Percentiles rank a stretch among this genome's conserved stretches.
Conservation (phyloP, 2,797 vertebrate genomes). For the Hafferia zeledoni region DNA sequence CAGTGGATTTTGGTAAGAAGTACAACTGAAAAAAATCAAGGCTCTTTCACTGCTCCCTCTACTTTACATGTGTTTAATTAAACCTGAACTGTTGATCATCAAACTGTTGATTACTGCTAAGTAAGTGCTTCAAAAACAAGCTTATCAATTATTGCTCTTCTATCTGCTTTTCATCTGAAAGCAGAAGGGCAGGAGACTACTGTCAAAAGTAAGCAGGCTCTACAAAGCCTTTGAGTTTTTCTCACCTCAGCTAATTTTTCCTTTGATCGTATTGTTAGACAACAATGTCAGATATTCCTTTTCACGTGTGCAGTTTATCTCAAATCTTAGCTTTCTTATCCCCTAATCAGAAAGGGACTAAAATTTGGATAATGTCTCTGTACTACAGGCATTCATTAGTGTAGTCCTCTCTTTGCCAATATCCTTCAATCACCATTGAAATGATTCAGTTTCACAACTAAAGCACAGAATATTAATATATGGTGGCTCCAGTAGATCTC, state of each 20-base stretch:
- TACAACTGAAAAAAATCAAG: background rate
- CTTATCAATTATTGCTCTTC: background rate
- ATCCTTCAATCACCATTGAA: conserved; percentile 29
- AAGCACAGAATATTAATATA: background rate
- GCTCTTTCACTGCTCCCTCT: background rate
- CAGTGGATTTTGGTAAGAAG: background rate
- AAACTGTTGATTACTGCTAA: background rate
- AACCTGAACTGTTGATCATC: background rate
- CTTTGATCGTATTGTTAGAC: conserved; percentile 25
- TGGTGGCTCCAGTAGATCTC: background rate
- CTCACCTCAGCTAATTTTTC: background rate
- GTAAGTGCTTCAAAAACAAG: background rate
- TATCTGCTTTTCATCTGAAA: background rate
- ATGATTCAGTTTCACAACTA: background rate
- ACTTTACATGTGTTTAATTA: background rate
- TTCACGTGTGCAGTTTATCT: conserved; percentile 39
- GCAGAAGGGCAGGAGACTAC: background rate
- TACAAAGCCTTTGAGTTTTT: background rate
- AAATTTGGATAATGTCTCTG: conserved; percentile 31
- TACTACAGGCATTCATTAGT: conserved; percentile 4
- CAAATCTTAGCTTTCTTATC: conserved; percentile 13
- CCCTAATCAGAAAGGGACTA: background rate
- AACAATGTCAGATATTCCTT: conserved; percentile 15
- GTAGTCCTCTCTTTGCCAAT: conserved; percentile 37
- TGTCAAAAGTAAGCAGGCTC: background rate